These are phyloP conservation scores for Syngnathus floridae DNA, from an alignment of 2,113 vertebrate species.

Conservation along the genomic window DNA sequence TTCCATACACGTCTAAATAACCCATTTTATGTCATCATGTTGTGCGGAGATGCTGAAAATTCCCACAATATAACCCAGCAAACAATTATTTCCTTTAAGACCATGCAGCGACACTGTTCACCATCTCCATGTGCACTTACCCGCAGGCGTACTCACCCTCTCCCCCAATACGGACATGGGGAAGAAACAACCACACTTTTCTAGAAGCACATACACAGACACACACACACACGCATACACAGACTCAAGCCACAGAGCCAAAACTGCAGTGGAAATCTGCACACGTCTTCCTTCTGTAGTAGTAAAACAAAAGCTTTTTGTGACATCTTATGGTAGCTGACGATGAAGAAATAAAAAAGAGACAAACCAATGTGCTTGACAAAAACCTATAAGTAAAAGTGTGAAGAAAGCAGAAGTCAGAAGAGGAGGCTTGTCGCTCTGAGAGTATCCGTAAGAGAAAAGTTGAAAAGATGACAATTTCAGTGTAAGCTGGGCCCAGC, in stretches of 20 bases:
- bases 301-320: slow-evolving; percentile 31
- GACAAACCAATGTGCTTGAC: neutral
- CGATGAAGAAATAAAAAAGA: slow-evolving; percentile 3
- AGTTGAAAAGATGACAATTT: slow-evolving; percentile 19
- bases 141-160: slow-evolving; percentile 66
- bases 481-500: slow-evolving; percentile 48
- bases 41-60: neutral
- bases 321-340: slow-evolving; percentile 30
- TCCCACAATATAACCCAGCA: slow-evolving; percentile 7
- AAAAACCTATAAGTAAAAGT: slow-evolving; percentile 18
- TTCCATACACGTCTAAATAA: neutral
- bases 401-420: neutral
- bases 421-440: neutral
- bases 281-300: slow-evolving; percentile 15
- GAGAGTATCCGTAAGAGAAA: slow-evolving; percentile 23
- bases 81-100: slow-evolving; percentile 7
- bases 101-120: slow-evolving; percentile 19
- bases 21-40: neutral
- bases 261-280: slow-evolving; percentile 27
- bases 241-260: slow-evolving; percentile 5
- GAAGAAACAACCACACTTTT: slow-evolving; percentile 51
- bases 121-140: slow-evolving; percentile 58
- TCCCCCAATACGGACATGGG: slow-evolving; percentile 56
- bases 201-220: slow-evolving; percentile 31
- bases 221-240: slow-evolving; percentile 26